These are phyloP conservation scores for Paramisgurnus dabryanus DNA, from an alignment of 2,113 vertebrate species.

Conservation along the genomic window DNA sequence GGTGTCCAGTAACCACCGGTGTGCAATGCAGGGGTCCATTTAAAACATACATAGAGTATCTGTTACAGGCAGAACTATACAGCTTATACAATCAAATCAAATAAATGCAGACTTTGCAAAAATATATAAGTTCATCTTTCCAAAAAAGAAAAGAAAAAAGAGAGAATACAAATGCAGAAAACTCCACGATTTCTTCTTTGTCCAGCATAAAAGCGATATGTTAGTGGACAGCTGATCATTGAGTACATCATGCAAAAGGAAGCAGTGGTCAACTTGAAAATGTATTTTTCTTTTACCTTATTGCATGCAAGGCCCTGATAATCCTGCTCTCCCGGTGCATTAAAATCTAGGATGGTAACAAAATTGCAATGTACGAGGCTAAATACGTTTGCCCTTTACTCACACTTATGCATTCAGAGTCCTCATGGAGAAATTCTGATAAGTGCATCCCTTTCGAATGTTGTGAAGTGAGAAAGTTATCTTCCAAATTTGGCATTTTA, in stretches of 20 bases:
- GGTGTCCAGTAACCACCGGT: constrained; percentile 52
- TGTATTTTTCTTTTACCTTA: constrained; percentile 46
- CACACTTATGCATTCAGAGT: constrained; percentile 58
- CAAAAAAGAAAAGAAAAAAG: constrained; percentile 58
- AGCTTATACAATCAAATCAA: constrained; percentile 73
- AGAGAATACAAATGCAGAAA: constrained; percentile 63
- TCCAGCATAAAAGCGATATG: constrained; percentile 71
- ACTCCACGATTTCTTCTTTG: constrained; percentile 69
- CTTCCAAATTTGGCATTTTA: constrained; percentile 41
- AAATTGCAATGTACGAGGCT: constrained; percentile 52
- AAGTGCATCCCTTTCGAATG: constrained; percentile 61
- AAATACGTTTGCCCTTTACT: constrained; percentile 50
- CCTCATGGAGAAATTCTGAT: constrained; percentile 49
- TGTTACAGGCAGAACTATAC: constrained; percentile 69
- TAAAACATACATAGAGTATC: constrained; percentile 58
- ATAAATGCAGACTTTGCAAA: constrained; percentile 79
- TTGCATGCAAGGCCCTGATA: constrained; percentile 69
- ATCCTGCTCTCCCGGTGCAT: constrained; percentile 65
- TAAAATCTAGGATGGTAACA: constrained; percentile 59
- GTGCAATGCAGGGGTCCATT: constrained; percentile 58
- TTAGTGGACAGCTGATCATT: constrained; percentile 63
- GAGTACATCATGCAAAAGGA: constrained; percentile 71
- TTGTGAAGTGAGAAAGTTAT: constrained; percentile 26
- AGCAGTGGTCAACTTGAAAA: constrained; percentile 57
- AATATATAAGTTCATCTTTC: constrained; percentile 73